Evolutionary conservation across 2,888 invertebrate species (phyloP), one percentile per base, ranked within the genome.

Genomic region (Subacronicta megacephala): DNA sequence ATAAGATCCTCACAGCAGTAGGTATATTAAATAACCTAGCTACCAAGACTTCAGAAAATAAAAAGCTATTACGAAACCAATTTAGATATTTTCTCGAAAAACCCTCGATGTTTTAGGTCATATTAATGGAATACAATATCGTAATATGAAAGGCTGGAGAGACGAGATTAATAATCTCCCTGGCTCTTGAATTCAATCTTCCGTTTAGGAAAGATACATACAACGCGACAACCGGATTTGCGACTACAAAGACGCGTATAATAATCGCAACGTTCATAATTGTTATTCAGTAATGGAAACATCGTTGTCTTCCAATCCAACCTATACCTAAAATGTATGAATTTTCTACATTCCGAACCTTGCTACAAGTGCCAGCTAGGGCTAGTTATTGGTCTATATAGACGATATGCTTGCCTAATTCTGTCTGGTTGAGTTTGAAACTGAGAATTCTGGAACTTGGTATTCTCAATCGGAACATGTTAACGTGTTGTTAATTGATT

Each of bases 111-210:
- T 51, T 46, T 52, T 46, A 66, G 38, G 44, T 50, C 23, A 61
- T 61, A 64, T 64, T 58, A 58, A 73, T 54, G 46, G 37, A 56
- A 69, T 26, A 64, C 61, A 69, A 60, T 57, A 62, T 54, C 44
- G 62, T 47, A 29, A 59, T 55, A 63, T 52, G 18, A 60, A 36
- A 69, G 41, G 38, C 46, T 47, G 65, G 29, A 42, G 44, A 18
- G 37, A 40, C 46, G 61, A 70, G 44, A 69, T 72, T 72, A 73
- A 58, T 69, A 69, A 71, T 69, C 47, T 69, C 33, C 53, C 44
- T 44, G 49, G 42, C 60, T 58, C 43, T 57, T 53, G 58, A 58
- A 69, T 69, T 71, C 70, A 69, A 74, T 71, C 51, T 66, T 40
- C 7, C 13, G 17, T 26, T 61, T 29, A 70, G 44, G 71, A n/a